Evolutionary conservation across 1,140 invertebrate species (phyloP), one percentile per base, ranked within the genome.

Genomic region (Zaprionus nigranus): DNA sequence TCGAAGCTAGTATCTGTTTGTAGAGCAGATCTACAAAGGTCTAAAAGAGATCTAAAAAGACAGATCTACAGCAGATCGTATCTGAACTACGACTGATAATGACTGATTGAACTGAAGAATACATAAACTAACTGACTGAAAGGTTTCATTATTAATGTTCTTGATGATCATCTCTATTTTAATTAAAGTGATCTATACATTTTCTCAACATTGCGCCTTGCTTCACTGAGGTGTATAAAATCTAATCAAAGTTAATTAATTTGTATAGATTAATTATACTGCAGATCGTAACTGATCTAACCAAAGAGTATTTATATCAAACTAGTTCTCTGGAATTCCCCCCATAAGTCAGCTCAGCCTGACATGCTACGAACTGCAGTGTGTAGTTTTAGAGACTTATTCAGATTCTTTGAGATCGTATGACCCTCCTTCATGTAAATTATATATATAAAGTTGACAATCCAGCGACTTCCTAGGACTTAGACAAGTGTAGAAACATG

Each of bases 101-200:
- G 9, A 34, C 0, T 34, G 30, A 11, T 34, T 11, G 3, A 34
- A 11, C 9, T 34, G 0, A 34, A 11, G 9, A 34, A 11, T 34
- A 34, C 9, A 34, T 34, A 11, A 30, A 30, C 30, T 11, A 34
- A 11, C 9, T 34, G 11, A 34, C 9, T 11, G 30, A 7, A 11
- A 34, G 3, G 0, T 34, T 3, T 3, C 30, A 0, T 34, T 11
- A 30, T 30, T 34, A 9, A 34, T 34, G 9, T 11, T 34, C 9
- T 34, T 11, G 30, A 34, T 11, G 30, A 75, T 75, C 66, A 59
- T 70, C 72, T 70, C 66, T 61, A 69, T 63, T 34, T 57, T 58
- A 69, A 11, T 51, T 36, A 69, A 74, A 26, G 11, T 26, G 40
- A 66, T 58, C 30, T 34, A 3, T 2, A 15, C 24, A 57, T 26